Percentiles rank a stretch among this genome's conserved stretches.
phyloP scores from a whole-genome alignment of 2,797 vertebrate species.

The Gephyroberyx darwinii region DNA sequence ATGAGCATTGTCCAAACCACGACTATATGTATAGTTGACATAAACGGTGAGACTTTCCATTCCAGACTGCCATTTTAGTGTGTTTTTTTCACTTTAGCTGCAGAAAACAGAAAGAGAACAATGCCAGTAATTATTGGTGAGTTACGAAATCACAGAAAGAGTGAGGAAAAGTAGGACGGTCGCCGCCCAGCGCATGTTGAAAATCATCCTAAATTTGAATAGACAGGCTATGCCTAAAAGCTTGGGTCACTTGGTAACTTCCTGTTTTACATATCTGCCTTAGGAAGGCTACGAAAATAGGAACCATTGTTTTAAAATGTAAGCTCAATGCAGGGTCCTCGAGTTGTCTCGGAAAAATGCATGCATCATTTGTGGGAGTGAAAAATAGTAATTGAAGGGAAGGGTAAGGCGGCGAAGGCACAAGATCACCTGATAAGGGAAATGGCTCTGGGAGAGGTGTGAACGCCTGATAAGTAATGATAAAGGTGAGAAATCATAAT shows the following conservation, averaged over 20 bases:
- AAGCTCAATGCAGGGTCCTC: background rate
- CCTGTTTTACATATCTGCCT: background rate
- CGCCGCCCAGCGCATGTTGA: background rate
- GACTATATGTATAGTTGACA: no score
- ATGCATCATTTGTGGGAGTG: conserved; percentile 15
- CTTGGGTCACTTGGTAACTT: background rate
- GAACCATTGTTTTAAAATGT: background rate
- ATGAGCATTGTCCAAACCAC: no score
- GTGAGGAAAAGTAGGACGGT: no score
- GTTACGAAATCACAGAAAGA: background rate
- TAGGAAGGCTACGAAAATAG: background rate
- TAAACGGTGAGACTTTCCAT: no score
- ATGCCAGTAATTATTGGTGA: background rate
- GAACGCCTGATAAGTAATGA: conserved; percentile 15
- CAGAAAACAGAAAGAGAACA: no score
- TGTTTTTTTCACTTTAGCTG: background rate
- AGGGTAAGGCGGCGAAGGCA: background rate
- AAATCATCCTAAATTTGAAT: background rate
- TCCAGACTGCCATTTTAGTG: no score
- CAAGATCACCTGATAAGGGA: conserved; percentile 16
- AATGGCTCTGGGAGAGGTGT: conserved; percentile 5
- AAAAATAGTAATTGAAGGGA: conserved; percentile 8
- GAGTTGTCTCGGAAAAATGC: conserved; percentile 1
- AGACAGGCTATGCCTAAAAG: background rate
- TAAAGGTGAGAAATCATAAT: conserved; percentile 3